Conservation (phyloP, 1,140 invertebrate species). For the Plodia interpunctella region DNA sequence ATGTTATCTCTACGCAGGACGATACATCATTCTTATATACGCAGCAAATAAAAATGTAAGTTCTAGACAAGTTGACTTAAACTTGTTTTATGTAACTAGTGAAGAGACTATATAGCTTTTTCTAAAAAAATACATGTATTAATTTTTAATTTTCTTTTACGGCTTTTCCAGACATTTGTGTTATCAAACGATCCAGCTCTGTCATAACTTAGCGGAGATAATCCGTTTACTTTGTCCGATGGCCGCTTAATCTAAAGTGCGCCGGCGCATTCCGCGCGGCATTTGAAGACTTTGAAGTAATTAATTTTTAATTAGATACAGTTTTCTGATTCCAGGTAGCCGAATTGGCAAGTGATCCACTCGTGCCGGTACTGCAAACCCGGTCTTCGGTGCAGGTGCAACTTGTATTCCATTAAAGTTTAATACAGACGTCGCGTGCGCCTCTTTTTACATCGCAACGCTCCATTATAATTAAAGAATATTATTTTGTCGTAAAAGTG, state of each 20-base stretch:
- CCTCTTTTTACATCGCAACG: conserved; percentile 61
- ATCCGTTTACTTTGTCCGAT: conserved; percentile 8
- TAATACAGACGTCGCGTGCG: conserved; percentile 73
- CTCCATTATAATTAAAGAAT: conserved; percentile 72
- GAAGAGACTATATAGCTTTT: too few relatives aligned
- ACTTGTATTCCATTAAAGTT: conserved; percentile 66
- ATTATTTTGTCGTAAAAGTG: conserved; percentile 70
- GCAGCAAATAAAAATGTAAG: background rate
- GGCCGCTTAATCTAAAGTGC: conserved; percentile 15
- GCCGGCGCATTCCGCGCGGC: conserved; percentile 13
- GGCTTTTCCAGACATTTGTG: background rate
- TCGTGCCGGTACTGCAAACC: conserved; percentile 27
- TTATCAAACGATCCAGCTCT: background rate
- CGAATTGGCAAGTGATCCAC: conserved; percentile 41
- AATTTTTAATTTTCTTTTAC: background rate
- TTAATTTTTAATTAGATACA: conserved; percentile 62
- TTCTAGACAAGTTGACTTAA: background rate
- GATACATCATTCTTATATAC: background rate
- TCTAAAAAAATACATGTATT: too few relatives aligned
- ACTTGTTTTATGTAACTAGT: background rate
- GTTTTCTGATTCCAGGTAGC: conserved; percentile 42
- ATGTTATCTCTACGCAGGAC: conserved; percentile 11
- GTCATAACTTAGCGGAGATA: conserved; percentile 8
- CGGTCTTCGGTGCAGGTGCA: conserved; percentile 56
- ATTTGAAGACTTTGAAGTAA: conserved; percentile 32